These are phyloP conservation scores for Scelioninae gen. 1 DNA, from an alignment of 2,888 invertebrate species.

Conservation along the genomic window DNA sequence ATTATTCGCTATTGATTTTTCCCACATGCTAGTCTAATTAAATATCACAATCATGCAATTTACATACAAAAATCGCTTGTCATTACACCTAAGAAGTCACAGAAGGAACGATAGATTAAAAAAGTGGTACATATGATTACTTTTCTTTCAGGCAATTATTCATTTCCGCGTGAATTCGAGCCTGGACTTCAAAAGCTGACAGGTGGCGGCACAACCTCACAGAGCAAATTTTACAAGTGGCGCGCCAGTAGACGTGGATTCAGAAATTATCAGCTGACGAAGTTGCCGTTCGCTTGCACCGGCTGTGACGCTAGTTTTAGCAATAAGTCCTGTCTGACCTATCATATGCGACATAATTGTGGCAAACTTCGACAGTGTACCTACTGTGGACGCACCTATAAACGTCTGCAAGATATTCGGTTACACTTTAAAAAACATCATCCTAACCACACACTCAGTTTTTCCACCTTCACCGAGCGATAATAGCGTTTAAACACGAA, in stretches of 20 bases:
- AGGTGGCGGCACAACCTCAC: not conserved
- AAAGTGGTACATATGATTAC: constrained; percentile 21
- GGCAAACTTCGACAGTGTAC: constrained; percentile 79
- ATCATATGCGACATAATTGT: constrained; percentile 77
- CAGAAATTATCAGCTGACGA: constrained; percentile 53
- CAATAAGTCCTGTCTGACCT: constrained; percentile 76
- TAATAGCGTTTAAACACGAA: constrained; percentile 8
- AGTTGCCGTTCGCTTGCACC: constrained; percentile 71
- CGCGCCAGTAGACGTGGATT: constrained; percentile 45
- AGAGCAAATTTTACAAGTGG: constrained; percentile 58
- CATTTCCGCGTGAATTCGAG: constrained; percentile 42
- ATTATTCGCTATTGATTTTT: not conserved
- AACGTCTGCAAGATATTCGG: constrained; percentile 76
- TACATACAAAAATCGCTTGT: constrained; percentile 4
- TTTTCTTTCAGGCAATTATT: constrained; percentile 52
- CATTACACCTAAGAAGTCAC: not conserved
- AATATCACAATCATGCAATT: constrained; percentile 3
- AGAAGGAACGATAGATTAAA: not conserved
- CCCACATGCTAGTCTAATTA: not conserved
- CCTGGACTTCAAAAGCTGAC: constrained; percentile 27
- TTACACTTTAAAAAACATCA: constrained; percentile 76
- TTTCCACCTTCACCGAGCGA: constrained; percentile 45
- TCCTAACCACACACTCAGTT: constrained; percentile 49
- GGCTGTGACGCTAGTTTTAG: constrained; percentile 76
- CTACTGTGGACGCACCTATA: constrained; percentile 77